Evolutionary conservation across 2,113 vertebrate genomes (phyloP).

Genomic region (Trematocara zebra): DNA sequence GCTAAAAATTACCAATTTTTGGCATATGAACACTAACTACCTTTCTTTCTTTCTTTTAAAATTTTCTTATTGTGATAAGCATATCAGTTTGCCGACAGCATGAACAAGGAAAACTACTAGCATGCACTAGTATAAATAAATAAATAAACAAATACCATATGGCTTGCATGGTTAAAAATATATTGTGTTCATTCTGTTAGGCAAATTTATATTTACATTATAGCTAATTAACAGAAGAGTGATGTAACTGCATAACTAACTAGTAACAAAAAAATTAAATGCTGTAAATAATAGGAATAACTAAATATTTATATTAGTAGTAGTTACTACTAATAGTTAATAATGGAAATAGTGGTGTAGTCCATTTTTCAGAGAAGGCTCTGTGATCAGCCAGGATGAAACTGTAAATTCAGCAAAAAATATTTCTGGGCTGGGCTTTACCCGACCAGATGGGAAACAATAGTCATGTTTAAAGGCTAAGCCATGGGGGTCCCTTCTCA

Average conservation of each 20-base stretch:
- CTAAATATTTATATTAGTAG: background rate
- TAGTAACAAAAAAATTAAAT: background rate
- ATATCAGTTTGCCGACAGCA: background rate
- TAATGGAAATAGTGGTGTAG: background rate
- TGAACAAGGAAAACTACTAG: background rate
- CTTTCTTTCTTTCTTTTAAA: background rate
- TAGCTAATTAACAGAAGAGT: background rate
- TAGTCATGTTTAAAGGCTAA: slow-evolving; percentile 58
- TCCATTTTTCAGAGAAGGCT: background rate
- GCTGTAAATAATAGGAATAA: background rate
- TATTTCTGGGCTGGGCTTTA: slow-evolving; percentile 31
- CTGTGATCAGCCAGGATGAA: background rate
- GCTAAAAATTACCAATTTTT: background rate
- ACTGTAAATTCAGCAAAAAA: slow-evolving; percentile 28
- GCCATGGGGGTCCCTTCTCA: slow-evolving; percentile 40
- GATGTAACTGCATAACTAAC: background rate
- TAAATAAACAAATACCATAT: background rate
- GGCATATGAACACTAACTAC: background rate
- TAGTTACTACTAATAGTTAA: background rate
- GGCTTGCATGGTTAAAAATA: background rate
- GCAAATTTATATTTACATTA: background rate
- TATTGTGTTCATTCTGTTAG: background rate
- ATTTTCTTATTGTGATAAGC: background rate
- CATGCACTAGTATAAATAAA: background rate
- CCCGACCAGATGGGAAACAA: slow-evolving; percentile 64